phyloP scores from a whole-genome alignment of 2,113 vertebrate species.

The Larimichthys polyactis region DNA sequence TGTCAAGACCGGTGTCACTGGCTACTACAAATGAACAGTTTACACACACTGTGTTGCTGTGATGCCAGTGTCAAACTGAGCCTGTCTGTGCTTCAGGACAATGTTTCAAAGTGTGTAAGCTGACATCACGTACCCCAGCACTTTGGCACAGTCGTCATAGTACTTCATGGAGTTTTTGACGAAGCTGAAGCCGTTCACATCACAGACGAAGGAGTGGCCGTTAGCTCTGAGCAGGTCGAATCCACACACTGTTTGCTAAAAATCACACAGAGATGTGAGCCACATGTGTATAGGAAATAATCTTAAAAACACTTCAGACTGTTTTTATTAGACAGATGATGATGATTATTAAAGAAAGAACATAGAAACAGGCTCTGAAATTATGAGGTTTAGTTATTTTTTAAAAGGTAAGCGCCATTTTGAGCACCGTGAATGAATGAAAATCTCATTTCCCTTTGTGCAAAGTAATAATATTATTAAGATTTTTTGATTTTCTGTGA shows the following conservation, averaged over 20 bases:
- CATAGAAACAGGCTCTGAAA: not conserved
- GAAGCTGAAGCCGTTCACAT: conserved; percentile 98
- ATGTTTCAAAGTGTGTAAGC: not conserved
- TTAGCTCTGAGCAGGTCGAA: conserved; percentile 97
- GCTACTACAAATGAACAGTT: not conserved
- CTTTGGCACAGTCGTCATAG: conserved; percentile 98
- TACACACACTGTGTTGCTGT: not conserved
- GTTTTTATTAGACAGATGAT: not conserved
- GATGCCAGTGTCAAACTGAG: too few species aligned
- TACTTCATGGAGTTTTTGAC: conserved; percentile 99
- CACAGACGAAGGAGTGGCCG: conserved; percentile 96
- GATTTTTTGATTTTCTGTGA: conserved; percentile 5
- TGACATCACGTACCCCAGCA: conserved; percentile 88
- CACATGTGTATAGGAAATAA: not conserved
- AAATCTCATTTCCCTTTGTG: not conserved
- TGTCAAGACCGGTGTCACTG: not conserved
- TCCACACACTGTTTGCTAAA: conserved; percentile 96
- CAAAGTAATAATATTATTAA: not conserved
- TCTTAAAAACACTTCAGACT: not conserved
- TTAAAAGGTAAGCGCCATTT: not conserved
- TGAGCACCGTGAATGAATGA: not conserved
- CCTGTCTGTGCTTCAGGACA: not conserved
- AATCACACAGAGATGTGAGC: not conserved
- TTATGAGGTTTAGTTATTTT: too few species aligned
- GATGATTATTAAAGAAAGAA: not conserved